Conservation (phyloP, 1,140 invertebrate genomes). For the Pseudomyrmex flavicornis region DNA sequence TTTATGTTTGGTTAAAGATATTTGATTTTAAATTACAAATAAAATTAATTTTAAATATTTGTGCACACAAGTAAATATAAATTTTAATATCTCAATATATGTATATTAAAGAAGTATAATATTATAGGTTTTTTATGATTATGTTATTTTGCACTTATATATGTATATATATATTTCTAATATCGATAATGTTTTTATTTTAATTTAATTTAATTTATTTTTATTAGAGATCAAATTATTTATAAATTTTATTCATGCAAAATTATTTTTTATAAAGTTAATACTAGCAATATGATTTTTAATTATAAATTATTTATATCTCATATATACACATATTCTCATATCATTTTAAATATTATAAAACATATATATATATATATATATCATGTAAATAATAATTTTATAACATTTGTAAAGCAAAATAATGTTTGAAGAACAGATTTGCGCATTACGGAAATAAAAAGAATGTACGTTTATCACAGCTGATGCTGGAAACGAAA, state of each 20-base stretch:
- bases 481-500: background rate
- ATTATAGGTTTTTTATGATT: constrained; percentile 17
- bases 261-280: background rate
- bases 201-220: constrained; percentile 28
- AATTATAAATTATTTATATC: no score
- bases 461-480: background rate
- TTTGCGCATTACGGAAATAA: constrained; percentile 6
- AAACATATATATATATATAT: no score
- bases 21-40: no score
- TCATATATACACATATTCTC: no score
- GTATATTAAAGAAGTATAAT: constrained; percentile 7
- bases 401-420: background rate
- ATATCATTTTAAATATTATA: no score
- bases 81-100: constrained; percentile 26
- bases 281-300: background rate
- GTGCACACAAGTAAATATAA: background rate
- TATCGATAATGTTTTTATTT: background rate
- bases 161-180: constrained; percentile 23
- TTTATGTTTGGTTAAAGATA: constrained; percentile 24
- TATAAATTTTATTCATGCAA: background rate
- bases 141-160: background rate
- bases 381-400: background rate
- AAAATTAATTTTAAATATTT: constrained; percentile 24
- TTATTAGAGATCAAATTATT: constrained; percentile 9
- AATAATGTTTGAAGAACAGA: background rate